Percentiles rank a stretch among this genome's conserved stretches.
phyloP scores from a whole-genome alignment of 2,797 vertebrate species.

The Hippocampus kuda region DNA sequence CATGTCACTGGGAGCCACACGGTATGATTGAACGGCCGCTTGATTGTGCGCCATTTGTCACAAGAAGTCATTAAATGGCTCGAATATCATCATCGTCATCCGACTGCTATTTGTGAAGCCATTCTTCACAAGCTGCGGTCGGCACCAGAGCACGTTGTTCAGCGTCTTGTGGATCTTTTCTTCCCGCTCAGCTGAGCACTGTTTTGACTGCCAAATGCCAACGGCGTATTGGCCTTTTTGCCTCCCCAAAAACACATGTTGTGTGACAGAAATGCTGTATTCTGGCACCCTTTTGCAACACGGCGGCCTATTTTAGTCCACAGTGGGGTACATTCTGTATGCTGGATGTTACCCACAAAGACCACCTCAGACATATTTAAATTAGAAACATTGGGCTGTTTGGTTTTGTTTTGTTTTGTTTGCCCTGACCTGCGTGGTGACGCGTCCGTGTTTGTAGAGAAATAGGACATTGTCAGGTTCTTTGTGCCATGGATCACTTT shows the following conservation, averaged over 20 bases:
- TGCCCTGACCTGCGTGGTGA: conserved; percentile 9
- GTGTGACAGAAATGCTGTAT: conserved; percentile 8
- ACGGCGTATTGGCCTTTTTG: conserved; percentile 17
- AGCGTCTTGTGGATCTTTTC: conserved; percentile 22
- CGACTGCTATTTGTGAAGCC: conserved; percentile 53
- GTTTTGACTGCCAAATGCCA: conserved; percentile 20
- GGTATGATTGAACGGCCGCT: conserved; percentile 54
- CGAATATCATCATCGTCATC: conserved; percentile 56
- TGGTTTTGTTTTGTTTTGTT: neutral
- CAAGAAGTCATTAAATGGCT: conserved; percentile 49
- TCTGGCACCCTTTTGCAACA: conserved; percentile 15
- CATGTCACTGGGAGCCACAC: conserved; percentile 56
- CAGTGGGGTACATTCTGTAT: conserved; percentile 10
- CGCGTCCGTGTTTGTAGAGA: neutral
- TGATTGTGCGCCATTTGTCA: conserved; percentile 55
- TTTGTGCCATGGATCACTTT: conserved; percentile 28
- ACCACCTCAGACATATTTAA: conserved; percentile 21
- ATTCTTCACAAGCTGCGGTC: conserved; percentile 36
- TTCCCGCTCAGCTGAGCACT: conserved; percentile 6
- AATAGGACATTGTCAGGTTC: conserved; percentile 25
- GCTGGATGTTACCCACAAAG: conserved; percentile 5
- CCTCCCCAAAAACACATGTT: conserved; percentile 16
- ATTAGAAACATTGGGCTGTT: conserved; percentile 6
- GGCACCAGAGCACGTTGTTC: conserved; percentile 34
- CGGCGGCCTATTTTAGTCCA: conserved; percentile 8